Evolutionary conservation across 2,888 invertebrate species (phyloP).

Genomic region (Ophion ventricosus): DNA sequence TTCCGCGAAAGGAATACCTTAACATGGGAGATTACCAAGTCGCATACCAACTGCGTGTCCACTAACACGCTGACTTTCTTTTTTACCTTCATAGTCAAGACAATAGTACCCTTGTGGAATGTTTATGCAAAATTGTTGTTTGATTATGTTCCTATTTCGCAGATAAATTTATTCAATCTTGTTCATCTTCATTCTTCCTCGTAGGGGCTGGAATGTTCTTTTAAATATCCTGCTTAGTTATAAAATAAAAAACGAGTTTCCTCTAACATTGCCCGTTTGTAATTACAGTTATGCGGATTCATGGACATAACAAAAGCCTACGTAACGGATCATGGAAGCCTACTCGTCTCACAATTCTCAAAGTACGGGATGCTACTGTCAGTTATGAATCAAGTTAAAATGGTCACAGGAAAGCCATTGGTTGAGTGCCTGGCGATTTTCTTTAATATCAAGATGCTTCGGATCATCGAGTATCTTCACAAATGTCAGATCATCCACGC

Average conservation of each 20-base stretch:
- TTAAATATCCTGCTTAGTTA: not conserved
- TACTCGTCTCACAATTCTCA: conserved; percentile 92
- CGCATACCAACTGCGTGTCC: too few relatives aligned
- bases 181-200: not conserved
- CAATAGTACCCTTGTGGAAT: too few relatives aligned
- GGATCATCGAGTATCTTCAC: conserved; percentile 93
- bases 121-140: too few relatives aligned
- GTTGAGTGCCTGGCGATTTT: conserved; percentile 91
- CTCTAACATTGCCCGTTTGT: conserved; percentile 46
- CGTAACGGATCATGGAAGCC: conserved; percentile 91
- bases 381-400: conserved; percentile 89
- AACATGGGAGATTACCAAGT: too few relatives aligned
- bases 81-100: too few relatives aligned
- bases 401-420: conserved; percentile 88
- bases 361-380: conserved; percentile 92
- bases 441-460: conserved; percentile 92
- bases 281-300: conserved; percentile 88
- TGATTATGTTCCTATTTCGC: too few relatives aligned
- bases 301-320: conserved; percentile 92
- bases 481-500: conserved; percentile 95
- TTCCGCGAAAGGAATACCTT: too few relatives aligned
- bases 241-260: not conserved
- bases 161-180: too few relatives aligned
- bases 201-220: not conserved
- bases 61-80: too few relatives aligned